Evolutionary conservation across 2,888 invertebrate species (phyloP), one percentile per base, ranked within the genome.

Genomic region (Allophyes oxyacanthae): DNA sequence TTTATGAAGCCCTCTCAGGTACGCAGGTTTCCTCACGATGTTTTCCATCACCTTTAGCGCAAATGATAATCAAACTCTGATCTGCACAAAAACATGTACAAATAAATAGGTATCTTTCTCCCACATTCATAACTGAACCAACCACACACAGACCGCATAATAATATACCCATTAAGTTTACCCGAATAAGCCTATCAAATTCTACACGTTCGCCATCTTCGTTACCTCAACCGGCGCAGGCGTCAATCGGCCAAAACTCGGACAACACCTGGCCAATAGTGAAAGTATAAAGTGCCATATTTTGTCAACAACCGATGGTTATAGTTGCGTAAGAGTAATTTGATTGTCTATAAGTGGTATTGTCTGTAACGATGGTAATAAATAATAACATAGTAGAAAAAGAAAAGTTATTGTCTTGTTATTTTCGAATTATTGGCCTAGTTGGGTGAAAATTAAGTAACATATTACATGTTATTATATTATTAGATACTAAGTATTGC

Each of bases 301-400:
- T 73, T 77, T 75, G 77, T 76, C 77, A 75, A 75, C 66, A 62
- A 60, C 54, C 51, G 30, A 60, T 64, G 33, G 26, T 59, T 56
- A 40, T 7, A 44, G 58, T 75, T 66, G 68, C 56, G 62, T 45
- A 68, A 75, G 53, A 49, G 20, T 20, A 60, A 44, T 62, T 71
- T 68, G 54, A 66, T 63, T 60, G 71, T 50, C 36, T 10, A 28
- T 70, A 49, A 64, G 37, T 66, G 40, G 51, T 45, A 49, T 48
- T 64, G 37, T 57, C 34, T 20, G 26, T 41, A 56, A 70, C 63
- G 30, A 30, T 20, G 7, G 10, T 56, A 63, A 50, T 55, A 20
- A 44, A 8, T 56, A 69, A 50, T 55, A 20, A 44, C 6, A 37
- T 9, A 14, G 11, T 11, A 34, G 40, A 48, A 14, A 13, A 50